These are phyloP conservation scores for Temnothorax longispinosus DNA, from an alignment of 1,140 invertebrate genomes.

Conservation along the genomic window DNA sequence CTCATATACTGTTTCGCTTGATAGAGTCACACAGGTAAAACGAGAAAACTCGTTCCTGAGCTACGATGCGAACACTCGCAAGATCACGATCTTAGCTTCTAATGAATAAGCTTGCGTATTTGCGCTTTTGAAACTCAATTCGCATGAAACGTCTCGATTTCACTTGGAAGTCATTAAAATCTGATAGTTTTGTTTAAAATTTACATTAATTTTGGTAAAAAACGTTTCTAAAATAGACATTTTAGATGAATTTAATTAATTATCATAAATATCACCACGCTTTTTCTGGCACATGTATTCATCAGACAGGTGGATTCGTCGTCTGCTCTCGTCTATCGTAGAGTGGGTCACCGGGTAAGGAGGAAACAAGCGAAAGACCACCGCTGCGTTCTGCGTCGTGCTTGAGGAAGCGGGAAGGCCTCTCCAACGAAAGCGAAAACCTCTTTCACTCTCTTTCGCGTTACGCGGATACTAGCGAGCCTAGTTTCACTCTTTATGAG, in stretches of 20 bases:
- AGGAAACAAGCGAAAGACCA: constrained; percentile 59
- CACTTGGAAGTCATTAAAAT: neutral
- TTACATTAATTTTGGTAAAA: neutral
- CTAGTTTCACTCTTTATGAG: constrained; percentile 69
- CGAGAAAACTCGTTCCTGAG: constrained; percentile 11
- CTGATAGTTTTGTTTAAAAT: neutral
- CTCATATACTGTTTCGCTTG: constrained; percentile 30
- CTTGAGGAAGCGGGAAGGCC: constrained; percentile 70
- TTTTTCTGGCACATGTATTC: neutral
- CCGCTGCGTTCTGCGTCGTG: constrained; percentile 28
- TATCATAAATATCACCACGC: neutral
- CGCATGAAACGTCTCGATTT: neutral
- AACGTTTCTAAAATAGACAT: neutral
- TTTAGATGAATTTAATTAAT: no score
- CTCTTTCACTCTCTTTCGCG: constrained; percentile 78
- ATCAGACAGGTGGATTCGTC: neutral
- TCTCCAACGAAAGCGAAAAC: constrained; percentile 81
- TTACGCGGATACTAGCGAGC: constrained; percentile 51
- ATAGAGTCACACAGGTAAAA: constrained; percentile 13
- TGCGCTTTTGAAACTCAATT: neutral
- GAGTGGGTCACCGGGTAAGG: constrained; percentile 70
- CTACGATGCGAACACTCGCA: neutral
- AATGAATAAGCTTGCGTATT: constrained; percentile 3
- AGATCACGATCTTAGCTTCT: neutral
- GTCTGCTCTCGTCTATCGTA: constrained; percentile 9